These are phyloP conservation scores for Drosophila pachea DNA, from an alignment of 1,140 invertebrate genomes.

Conservation along the genomic window DNA sequence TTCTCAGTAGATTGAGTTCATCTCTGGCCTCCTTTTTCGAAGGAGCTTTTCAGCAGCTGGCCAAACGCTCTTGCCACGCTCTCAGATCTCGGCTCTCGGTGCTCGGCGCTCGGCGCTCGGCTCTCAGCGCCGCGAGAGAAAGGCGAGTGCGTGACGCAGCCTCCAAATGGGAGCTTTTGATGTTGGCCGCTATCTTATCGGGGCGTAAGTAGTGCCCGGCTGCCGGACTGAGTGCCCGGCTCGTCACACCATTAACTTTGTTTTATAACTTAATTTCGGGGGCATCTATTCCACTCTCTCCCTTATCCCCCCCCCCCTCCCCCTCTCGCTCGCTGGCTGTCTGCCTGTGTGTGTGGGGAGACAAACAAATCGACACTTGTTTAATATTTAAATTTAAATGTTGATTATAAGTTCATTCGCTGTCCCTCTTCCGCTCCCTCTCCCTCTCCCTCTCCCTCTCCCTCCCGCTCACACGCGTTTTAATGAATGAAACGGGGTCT, in stretches of 20 bases:
- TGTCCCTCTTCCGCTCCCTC: not conserved
- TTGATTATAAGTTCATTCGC: slow-evolving; percentile 24
- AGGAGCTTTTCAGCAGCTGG: no score
- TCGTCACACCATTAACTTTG: slow-evolving; percentile 65
- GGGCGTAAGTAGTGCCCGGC: slow-evolving; percentile 28
- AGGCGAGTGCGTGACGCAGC: slow-evolving; percentile 38
- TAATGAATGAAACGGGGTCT: slow-evolving; percentile 14
- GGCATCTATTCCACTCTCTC: not conserved
- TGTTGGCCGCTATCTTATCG: slow-evolving; percentile 67
- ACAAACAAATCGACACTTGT: slow-evolving; percentile 71
- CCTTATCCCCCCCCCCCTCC: no score
- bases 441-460: not conserved
- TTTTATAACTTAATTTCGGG: slow-evolving; percentile 71
- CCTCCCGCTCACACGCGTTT: slow-evolving; percentile 8
- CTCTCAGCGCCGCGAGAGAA: not conserved
- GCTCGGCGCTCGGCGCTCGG: no score
- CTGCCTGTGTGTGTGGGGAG: not conserved
- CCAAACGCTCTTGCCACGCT: no score
- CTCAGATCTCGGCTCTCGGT: no score
- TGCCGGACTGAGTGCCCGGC: slow-evolving; percentile 22
- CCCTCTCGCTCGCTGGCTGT: no score
- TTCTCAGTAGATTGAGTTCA: no score
- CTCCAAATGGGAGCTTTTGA: slow-evolving; percentile 32
- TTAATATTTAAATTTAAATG: slow-evolving; percentile 62
- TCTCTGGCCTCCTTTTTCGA: no score